Base-by-base conservation (phyloP, 2,797 vertebrate species). In the Botia kubotai region DNA sequence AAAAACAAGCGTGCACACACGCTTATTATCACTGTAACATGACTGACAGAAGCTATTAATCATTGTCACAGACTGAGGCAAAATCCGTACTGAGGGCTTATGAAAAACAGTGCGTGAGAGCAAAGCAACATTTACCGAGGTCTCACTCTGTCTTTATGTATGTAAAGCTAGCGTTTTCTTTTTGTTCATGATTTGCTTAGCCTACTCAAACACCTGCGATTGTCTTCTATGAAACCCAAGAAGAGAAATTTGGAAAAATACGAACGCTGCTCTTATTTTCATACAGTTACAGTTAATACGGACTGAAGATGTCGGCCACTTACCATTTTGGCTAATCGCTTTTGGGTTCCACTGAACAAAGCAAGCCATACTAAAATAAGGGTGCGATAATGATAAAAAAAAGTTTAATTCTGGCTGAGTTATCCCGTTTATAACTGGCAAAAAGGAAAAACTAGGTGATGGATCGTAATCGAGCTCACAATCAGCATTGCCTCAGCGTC, bases 11-110 rank as follows among this genome's bases (percentile, higher is more conserved):
- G 23, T 13, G 7, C 57, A 48, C 43, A 77, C 29, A 23, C 57
- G 23, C 57, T 68, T 39, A 72, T 46, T 66, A 79, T 55, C 57
- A 72, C 50, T 23, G 57, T 43, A 48, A 72, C 46, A 39, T 74
- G 78, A 83, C 63, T 72, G 81, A 75, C 81, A 36, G 29, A 46
- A 77, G 62, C 73, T 77, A 84, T 84, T 77, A 84, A 84, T 84
- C 82, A 77, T 1, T 53, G 50, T 75, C 74, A 83, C 23, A 29
- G 29, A 52, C 48, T 1, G 33, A 60, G 70, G 70, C 72, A 46
- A 58, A 73, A 53, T 46, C 19, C 0, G 1, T 23, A 53, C 11
- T 26, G 69, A 60, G 53, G 71, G 43, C 69, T 73, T 80, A 77
- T 81, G 65, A 69, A 85, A 83, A 78, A 69, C 48, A 29, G 66